These are phyloP conservation scores for Brachyistius frenatus DNA, from an alignment of 2,113 vertebrate genomes.

Conservation along the genomic window DNA sequence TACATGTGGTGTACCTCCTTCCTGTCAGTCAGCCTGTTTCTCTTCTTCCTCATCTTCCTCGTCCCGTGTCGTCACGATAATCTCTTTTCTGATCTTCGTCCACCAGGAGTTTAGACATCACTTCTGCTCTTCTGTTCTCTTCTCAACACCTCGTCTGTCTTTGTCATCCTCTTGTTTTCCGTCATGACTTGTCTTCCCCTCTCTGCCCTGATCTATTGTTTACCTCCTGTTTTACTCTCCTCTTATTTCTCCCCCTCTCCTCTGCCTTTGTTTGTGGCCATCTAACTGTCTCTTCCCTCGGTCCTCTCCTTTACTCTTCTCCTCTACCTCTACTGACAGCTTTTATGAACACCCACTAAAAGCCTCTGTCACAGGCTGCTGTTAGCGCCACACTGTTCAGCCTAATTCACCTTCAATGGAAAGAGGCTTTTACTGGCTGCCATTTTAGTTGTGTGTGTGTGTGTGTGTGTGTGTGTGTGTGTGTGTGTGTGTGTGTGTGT, in stretches of 20 bases:
- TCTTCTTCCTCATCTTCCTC: background rate
- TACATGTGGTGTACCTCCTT: background rate
- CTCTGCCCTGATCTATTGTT: background rate
- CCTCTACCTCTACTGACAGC: slow-evolving; percentile 51
- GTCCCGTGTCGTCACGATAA: background rate
- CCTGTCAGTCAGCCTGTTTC: background rate
- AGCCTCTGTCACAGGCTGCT: slow-evolving; percentile 49
- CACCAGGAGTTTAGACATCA: background rate
- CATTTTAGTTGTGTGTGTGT: slow-evolving; percentile 30
- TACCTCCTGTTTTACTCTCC: background rate
- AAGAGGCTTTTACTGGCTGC: slow-evolving; percentile 59
- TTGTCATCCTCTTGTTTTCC: background rate
- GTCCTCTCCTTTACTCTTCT: slow-evolving; percentile 36
- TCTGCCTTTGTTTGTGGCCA: background rate
- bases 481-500: too few species aligned
- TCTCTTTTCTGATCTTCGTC: background rate
- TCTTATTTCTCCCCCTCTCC: background rate
- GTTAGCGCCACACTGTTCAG: slow-evolving; percentile 33
- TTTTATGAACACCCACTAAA: slow-evolving; percentile 65
- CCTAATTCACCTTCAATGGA: slow-evolving; percentile 54
- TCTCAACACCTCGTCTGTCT: background rate
- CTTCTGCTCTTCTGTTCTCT: background rate
- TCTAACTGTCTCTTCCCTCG: slow-evolving; percentile 21
- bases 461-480: slow-evolving; percentile 2
- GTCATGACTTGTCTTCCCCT: background rate